Evolutionary conservation across 2,888 invertebrate genomes (phyloP).

Genomic region (Harpalus rufipes): DNA sequence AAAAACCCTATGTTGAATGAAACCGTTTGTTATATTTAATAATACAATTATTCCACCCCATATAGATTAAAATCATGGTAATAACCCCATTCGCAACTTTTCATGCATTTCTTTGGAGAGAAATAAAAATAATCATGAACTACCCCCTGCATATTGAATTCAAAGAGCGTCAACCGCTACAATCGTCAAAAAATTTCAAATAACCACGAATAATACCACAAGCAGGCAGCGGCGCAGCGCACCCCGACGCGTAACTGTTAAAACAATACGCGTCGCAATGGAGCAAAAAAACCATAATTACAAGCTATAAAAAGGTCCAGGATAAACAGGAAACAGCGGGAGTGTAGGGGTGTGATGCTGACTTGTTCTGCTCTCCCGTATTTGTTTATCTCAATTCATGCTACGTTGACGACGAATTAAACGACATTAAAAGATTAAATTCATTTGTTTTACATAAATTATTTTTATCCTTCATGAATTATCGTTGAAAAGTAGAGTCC

Average conservation of each 20-base stretch:
- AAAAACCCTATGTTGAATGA: not conserved
- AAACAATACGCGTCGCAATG: conserved; percentile 51
- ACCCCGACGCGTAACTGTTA: conserved; percentile 43
- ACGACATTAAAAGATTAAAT: conserved; percentile 28
- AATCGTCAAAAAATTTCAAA: conserved; percentile 22
- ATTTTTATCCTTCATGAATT: conserved; percentile 17
- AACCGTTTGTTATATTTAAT: not conserved
- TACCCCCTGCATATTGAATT: conserved; percentile 13
- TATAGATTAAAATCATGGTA: not conserved
- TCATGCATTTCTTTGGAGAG: not conserved
- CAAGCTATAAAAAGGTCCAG: conserved; percentile 58
- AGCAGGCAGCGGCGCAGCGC: conserved; percentile 17
- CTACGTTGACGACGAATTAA: conserved; percentile 25
- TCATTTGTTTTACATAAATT: conserved; percentile 40
- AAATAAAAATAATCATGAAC: conserved; percentile 26
- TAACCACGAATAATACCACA: conserved; percentile 28
- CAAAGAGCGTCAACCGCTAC: conserved; percentile 2
- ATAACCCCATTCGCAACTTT: conserved; percentile 2
- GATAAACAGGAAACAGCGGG: conserved; percentile 54
- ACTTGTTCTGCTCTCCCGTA: conserved; percentile 11
- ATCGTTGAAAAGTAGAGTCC: conserved; percentile 12
- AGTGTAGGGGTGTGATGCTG: conserved; percentile 22
- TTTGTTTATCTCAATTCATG: conserved; percentile 45
- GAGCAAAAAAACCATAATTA: conserved; percentile 61
- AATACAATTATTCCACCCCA: not conserved